Conservation (phyloP, 2,113 vertebrate genomes). For the Notiomystis cincta region DNA sequence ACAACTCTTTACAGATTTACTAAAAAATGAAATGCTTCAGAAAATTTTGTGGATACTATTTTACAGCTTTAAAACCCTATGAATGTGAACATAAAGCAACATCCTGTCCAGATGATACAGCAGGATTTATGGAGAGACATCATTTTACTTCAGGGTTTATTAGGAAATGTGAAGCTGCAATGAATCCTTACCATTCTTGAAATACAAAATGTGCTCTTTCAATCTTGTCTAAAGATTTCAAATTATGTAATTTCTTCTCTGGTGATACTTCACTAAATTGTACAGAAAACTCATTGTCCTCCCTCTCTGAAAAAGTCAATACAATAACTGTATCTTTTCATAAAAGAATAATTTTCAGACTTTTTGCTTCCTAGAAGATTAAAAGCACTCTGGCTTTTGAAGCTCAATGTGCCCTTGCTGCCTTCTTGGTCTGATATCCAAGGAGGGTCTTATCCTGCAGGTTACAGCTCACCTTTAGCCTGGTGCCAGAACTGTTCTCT, state of each 20-base stretch:
- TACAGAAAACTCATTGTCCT: conserved; percentile 6
- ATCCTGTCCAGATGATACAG: not conserved
- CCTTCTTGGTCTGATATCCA: not conserved
- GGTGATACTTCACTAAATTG: conserved; percentile 18
- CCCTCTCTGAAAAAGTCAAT: not conserved
- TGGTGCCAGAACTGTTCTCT: not conserved
- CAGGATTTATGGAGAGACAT: not conserved
- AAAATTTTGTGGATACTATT: not conserved
- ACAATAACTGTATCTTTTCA: not conserved
- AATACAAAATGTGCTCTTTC: not conserved
- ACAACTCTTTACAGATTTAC: not conserved
- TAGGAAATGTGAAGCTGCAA: not conserved
- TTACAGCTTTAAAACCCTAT: not conserved
- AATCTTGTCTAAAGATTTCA: conserved; percentile 2
- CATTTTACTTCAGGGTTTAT: not conserved
- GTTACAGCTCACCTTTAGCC: not conserved
- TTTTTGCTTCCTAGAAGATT: not conserved
- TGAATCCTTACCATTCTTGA: not conserved
- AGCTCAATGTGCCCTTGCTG: not conserved
- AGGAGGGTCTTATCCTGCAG: not conserved
- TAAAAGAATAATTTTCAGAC: not conserved
- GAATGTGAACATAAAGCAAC: not conserved
- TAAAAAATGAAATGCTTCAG: not conserved
- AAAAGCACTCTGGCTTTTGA: not conserved
- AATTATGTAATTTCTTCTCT: conserved; percentile 22